phyloP scores from a whole-genome alignment of 2,888 invertebrate genomes.

The Lithophane ornitopus region DNA sequence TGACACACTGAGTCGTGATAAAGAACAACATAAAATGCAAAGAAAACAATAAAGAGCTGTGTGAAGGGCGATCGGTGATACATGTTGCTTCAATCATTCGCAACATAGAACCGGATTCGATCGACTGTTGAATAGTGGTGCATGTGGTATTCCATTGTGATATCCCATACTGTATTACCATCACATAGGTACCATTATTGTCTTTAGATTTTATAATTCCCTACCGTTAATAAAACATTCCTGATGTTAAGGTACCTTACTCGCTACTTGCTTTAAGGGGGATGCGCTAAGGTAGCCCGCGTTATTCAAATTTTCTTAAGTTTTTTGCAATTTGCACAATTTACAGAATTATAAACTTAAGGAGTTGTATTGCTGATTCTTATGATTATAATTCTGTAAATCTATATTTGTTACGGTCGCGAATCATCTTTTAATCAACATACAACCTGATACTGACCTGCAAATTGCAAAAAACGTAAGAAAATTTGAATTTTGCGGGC shows the following conservation, averaged over 20 bases:
- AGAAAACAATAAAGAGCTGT: conserved; percentile 6
- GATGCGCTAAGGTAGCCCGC: too few relatives aligned
- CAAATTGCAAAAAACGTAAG: too few relatives aligned
- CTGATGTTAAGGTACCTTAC: neutral
- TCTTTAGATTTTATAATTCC: neutral
- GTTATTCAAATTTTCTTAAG: too few relatives aligned
- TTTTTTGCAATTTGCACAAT: too few relatives aligned
- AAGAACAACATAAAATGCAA: neutral
- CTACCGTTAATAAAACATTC: neutral
- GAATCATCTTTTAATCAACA: too few relatives aligned
- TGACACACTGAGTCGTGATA: too few relatives aligned
- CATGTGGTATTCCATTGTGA: neutral
- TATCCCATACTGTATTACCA: neutral
- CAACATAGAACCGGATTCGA: conserved; percentile 24
- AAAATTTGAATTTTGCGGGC: too few relatives aligned
- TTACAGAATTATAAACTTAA: too few relatives aligned
- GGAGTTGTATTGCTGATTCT: too few relatives aligned
- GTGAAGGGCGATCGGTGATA: neutral
- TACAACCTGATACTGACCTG: too few relatives aligned
- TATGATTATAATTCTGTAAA: too few relatives aligned
- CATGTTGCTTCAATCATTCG: neutral
- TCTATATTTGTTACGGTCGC: too few relatives aligned
- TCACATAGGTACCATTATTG: neutral
- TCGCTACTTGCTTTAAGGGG: neutral
- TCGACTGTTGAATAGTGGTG: neutral